Percentiles rank a stretch among this genome's conserved stretches.
These are phyloP conservation scores for Nasonovia ribisnigri DNA, from an alignment of 2,888 invertebrate species.

Conservation along the genomic window DNA sequence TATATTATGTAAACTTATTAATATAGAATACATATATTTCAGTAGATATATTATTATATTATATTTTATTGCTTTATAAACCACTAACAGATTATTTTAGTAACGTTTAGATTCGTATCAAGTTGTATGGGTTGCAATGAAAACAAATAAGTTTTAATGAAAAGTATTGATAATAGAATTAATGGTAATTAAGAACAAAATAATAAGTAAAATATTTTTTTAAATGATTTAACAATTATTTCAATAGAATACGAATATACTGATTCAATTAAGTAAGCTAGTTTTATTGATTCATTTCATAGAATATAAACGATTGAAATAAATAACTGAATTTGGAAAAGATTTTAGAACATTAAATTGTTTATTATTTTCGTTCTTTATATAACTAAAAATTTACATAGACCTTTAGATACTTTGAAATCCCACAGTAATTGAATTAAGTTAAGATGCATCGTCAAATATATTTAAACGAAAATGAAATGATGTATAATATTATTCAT, in stretches of 20 bases:
- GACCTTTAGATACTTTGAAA: background rate
- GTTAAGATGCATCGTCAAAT: background rate
- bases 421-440: background rate
- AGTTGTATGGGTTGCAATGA: background rate
- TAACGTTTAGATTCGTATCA: background rate
- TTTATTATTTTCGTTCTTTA: background rate
- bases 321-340: background rate
- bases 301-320: background rate
- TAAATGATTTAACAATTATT: background rate
- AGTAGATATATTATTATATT: too few species aligned
- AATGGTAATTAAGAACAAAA: too few species aligned
- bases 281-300: background rate
- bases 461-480: background rate
- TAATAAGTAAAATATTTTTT: too few species aligned
- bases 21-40: background rate
- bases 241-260: background rate
- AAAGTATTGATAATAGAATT: too few species aligned
- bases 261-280: background rate
- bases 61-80: background rate
- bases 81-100: background rate
- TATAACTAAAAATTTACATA: background rate
- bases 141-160: too few species aligned
- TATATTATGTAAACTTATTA: background rate
- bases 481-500: background rate
- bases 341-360: conserved; percentile 4